Evolutionary conservation across 2,888 invertebrate species (phyloP).

Genomic region (Coenonympha arcania): DNA sequence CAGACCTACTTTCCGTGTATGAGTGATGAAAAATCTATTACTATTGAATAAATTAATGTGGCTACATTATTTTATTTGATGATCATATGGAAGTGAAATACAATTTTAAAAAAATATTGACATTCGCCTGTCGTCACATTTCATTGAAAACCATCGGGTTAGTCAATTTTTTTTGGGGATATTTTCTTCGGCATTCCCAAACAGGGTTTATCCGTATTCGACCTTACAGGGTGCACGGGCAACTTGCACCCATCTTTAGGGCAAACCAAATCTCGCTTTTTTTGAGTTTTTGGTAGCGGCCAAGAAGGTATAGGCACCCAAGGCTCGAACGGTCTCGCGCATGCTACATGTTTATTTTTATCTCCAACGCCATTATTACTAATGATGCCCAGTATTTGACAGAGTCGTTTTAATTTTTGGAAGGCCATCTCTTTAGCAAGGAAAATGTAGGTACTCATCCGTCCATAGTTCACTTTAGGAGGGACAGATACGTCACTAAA

Average conservation of each 20-base stretch:
- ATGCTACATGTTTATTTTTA: slow-evolving; percentile 18
- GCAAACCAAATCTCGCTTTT: slow-evolving; percentile 34
- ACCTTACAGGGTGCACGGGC: slow-evolving; percentile 33
- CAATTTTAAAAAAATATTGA: background rate
- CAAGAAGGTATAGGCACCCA: slow-evolving; percentile 60
- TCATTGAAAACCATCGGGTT: background rate
- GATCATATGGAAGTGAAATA: background rate
- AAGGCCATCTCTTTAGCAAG: background rate
- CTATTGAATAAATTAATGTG: too few species aligned
- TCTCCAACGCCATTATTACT: background rate
- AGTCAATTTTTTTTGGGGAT: slow-evolving; percentile 19
- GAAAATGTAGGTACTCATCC: background rate
- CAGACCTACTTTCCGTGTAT: too few species aligned
- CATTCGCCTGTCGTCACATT: background rate
- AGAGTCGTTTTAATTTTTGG: slow-evolving; percentile 5
- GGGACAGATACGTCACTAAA: slow-evolving; percentile 13
- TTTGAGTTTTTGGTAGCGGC: slow-evolving; percentile 38
- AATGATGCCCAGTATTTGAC: slow-evolving; percentile 4
- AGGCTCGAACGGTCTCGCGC: slow-evolving; percentile 45
- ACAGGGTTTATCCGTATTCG: slow-evolving; percentile 36
- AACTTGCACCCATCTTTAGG: slow-evolving; percentile 49
- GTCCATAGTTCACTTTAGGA: slow-evolving; percentile 1
- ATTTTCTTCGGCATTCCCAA: slow-evolving; percentile 38
- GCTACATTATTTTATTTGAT: background rate
- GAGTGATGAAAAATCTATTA: too few species aligned